phyloP scores from a whole-genome alignment of 2,888 invertebrate genomes.

The Incurvaria masculella region DNA sequence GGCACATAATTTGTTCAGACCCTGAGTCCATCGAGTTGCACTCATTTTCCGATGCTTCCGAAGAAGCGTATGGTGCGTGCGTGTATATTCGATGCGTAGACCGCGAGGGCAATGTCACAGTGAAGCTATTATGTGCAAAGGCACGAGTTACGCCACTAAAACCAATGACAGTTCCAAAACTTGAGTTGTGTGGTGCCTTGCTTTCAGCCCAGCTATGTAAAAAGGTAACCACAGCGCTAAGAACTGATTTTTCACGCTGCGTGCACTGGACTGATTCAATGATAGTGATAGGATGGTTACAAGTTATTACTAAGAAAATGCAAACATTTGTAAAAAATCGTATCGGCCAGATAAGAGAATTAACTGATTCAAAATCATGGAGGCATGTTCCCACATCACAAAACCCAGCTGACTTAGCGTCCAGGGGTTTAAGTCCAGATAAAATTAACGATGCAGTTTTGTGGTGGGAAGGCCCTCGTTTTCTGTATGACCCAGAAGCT shows the following conservation, averaged over 20 bases:
- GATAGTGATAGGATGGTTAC: slow-evolving; percentile 16
- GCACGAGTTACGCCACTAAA: slow-evolving; percentile 18
- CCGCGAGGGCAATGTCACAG: slow-evolving; percentile 5
- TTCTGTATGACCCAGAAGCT: too few species aligned
- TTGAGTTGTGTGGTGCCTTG: slow-evolving; percentile 20
- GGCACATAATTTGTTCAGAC: too few species aligned
- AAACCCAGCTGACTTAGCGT: slow-evolving; percentile 7
- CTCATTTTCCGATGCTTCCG: slow-evolving; percentile 18
- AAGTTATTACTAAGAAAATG: slow-evolving; percentile 8
- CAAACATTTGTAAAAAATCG: slow-evolving; percentile 18
- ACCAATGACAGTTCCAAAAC: slow-evolving; percentile 17
- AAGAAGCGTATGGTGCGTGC: slow-evolving; percentile 17
- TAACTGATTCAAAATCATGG: background rate
- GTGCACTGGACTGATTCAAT: slow-evolving; percentile 20
- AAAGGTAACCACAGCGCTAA: too few species aligned
- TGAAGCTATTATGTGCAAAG: slow-evolving; percentile 18
- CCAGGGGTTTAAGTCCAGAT: slow-evolving; percentile 2
- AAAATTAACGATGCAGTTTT: too few species aligned
- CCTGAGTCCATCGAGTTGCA: slow-evolving; percentile 12
- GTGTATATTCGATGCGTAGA: slow-evolving; percentile 14
- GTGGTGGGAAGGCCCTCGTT: too few species aligned
- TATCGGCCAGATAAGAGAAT: slow-evolving; percentile 10
- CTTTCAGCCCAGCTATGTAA: slow-evolving; percentile 15
- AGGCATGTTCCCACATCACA: background rate
- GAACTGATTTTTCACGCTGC: too few species aligned